phyloP scores from a whole-genome alignment of 30 jellyfish, hydroid and myxozoan species.

The Hydractinia symbiolongicarpus region DNA sequence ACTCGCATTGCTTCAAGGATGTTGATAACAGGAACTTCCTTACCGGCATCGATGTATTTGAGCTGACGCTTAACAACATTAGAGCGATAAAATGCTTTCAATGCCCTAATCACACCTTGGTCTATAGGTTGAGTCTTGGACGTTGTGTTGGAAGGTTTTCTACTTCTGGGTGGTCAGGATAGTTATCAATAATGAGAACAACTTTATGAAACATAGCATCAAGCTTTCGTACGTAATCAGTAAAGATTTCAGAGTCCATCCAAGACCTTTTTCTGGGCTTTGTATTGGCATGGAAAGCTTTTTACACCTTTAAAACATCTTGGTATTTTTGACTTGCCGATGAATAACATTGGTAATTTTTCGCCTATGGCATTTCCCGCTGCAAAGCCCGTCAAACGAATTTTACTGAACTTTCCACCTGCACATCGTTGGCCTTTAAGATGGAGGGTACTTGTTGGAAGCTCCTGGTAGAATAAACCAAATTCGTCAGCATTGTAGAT shows the following conservation, averaged over 20 bases:
- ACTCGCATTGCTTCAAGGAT: too few relatives aligned
- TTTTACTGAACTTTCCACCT: conserved; percentile 42
- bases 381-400: conserved; percentile 42
- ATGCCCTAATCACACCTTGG: conserved; percentile 43
- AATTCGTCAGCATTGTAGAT: conserved; percentile 38
- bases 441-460: conserved; percentile 36
- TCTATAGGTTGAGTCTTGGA: conserved; percentile 69
- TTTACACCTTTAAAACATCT: conserved; percentile 40
- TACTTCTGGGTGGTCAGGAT: conserved; percentile 54
- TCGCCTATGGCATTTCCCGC: conserved; percentile 48
- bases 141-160: conserved; percentile 55
- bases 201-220: conserved; percentile 32
- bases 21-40: too few relatives aligned
- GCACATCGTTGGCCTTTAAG: conserved; percentile 24
- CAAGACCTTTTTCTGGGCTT: conserved; percentile 41
- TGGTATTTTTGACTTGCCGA: conserved; percentile 49
- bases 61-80: too few relatives aligned
- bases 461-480: conserved; percentile 35
- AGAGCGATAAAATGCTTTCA: conserved; percentile 33
- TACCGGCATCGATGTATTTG: conserved; percentile 23
- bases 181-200: conserved; percentile 47
- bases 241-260: conserved; percentile 41
- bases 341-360: conserved; percentile 30
- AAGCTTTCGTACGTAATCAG: conserved; percentile 43
- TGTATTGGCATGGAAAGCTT: conserved; percentile 44